Base-by-base conservation (phyloP, 2,113 vertebrate genomes). In the Sakesphorus luctuosus region DNA sequence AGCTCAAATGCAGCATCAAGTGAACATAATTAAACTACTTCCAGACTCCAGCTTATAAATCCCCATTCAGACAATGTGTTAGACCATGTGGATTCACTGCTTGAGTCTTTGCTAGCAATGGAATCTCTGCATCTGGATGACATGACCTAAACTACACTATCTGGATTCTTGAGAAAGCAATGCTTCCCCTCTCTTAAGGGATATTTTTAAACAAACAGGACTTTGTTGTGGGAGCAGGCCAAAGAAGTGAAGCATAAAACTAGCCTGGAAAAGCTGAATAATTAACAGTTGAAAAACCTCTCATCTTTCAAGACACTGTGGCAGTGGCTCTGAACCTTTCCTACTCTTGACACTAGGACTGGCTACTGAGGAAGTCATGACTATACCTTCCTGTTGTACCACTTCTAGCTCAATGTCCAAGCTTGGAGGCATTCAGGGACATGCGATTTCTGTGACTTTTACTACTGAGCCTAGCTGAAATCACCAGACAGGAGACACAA, bases 401-500 rank as follows among this genome's bases (percentile, higher is more conserved):
- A 29, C 76, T 90, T 94, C 92, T 92, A 94, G 88, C 38, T 74
- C 76, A 59, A 43, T 62, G 29, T 94, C 76, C 89, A 92, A 84
- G 83, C 76, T 63, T 75, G 83, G 29, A 97, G 79, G 86, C 89
- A 95, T 94, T 94, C 82, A 92, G 88, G 88, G 85, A 93, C 93
- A 90, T 61, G 43, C 16, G 89, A 63, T 92, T 93, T 95, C 91
- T 86, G 75, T 84, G 56, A 75, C 25, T 94, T 90, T 80, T 95
- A 89, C 90, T 81, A 58, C 72, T 33, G 68, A 89, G 47, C 50
- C 56, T 67, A 74, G 76, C 76, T 89, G 61, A 94, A 93, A 84
- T 97, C 61, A 87, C 47, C 85, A 92, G 89, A 44, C 85, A 86
- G 44, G 43, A 93, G 73, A 84, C 55, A 63, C 35, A 88, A 84